Conservation (phyloP, 2,888 invertebrate genomes). For the Congeria kusceri region DNA sequence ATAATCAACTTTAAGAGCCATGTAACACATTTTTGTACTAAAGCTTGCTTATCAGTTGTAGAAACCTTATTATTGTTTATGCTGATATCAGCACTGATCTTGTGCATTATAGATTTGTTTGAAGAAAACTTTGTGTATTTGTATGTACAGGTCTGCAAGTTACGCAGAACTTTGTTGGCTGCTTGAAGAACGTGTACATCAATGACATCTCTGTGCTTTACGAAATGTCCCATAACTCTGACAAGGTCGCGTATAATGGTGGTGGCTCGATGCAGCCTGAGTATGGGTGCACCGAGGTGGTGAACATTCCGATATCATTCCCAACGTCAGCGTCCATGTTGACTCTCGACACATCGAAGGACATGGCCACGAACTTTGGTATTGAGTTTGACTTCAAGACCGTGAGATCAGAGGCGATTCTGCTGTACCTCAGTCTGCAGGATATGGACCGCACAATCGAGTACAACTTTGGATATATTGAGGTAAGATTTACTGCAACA, state of each 20-base stretch:
- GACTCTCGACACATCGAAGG: conserved; percentile 43
- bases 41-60: no score
- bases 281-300: conserved; percentile 73
- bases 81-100: no score
- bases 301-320: conserved; percentile 78
- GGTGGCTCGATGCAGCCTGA: conserved; percentile 62
- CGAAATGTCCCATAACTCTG: conserved; percentile 87
- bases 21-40: no score
- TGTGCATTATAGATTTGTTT: no score
- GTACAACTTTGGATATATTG: conserved; percentile 74
- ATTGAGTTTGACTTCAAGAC: conserved; percentile 79
- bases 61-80: no score
- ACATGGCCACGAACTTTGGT: conserved; percentile 65
- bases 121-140: not conserved
- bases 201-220: conserved; percentile 96
- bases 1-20: no score
- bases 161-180: conserved; percentile 94
- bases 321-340: conserved; percentile 74
- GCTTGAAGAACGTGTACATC: conserved; percentile 95
- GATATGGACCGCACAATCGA: conserved; percentile 64
- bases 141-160: conserved; percentile 89
- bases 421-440: conserved; percentile 73
- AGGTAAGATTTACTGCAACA: conserved; percentile 73
- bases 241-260: conserved; percentile 67
- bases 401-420: conserved; percentile 70